A percentile compares a stretch with the other conserved stretches of the same genome.
phyloP scores from a whole-genome alignment of 64 coral and sea anemone genomes.

The Acropora yongei region DNA sequence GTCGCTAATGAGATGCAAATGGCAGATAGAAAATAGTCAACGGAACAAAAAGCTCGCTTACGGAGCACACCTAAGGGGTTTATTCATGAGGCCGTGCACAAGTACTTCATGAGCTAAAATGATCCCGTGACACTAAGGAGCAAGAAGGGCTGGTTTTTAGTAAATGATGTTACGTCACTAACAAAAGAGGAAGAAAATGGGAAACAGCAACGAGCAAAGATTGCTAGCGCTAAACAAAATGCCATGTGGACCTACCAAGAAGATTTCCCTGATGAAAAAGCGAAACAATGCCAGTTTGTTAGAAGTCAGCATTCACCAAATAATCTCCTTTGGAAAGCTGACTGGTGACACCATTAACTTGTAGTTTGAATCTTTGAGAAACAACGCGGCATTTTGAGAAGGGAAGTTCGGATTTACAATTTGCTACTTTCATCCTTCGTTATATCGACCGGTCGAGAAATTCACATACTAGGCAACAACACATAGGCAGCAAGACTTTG shows the following conservation, averaged over 20 bases:
- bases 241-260: too few relatives aligned
- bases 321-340: slow-evolving; percentile 5
- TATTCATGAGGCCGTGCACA: too few relatives aligned
- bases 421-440: neutral
- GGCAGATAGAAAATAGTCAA: slow-evolving; percentile 22
- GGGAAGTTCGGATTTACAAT: neutral
- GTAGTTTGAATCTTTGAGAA: slow-evolving; percentile 1
- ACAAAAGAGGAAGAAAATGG: slow-evolving; percentile 55
- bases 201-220: slow-evolving; percentile 1
- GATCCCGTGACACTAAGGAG: neutral
- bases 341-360: slow-evolving; percentile 56
- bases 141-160: slow-evolving; percentile 35
- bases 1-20: too few relatives aligned
- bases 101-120: neutral
- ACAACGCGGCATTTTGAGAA: too few relatives aligned
- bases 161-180: slow-evolving; percentile 46
- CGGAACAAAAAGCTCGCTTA: neutral
- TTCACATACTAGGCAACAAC: slow-evolving; percentile 27
- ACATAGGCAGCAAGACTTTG: neutral
- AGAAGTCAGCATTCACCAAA: slow-evolving; percentile 11
- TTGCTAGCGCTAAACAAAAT: too few relatives aligned
- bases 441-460: neutral
- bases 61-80: too few relatives aligned
- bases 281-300: slow-evolving; percentile 9
- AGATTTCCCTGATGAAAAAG: neutral